Base-by-base conservation (phyloP, 2,113 vertebrate species). In the Alectura lathami region DNA sequence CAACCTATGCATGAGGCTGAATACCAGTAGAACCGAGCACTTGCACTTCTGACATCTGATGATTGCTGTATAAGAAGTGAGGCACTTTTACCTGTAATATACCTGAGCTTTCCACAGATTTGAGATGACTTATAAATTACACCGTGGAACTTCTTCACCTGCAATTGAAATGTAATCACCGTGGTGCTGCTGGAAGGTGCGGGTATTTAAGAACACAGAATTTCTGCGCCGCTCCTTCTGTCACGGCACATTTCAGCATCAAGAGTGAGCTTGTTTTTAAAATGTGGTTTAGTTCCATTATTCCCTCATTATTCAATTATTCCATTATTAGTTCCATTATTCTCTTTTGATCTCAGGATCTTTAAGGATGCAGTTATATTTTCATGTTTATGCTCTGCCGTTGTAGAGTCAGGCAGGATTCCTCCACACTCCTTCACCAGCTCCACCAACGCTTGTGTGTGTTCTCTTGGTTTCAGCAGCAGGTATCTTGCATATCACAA, bases 111-210 rank as follows among this genome's bases (percentile, higher is more conserved):
- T 91, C 82, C 56, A 26, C 59, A 86, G 91, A 94, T 89, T 83
- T 70, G 79, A 89, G 89, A 79, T 95, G 94, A 91, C 94, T 97
- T 94, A 77, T 34, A 88, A 95, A 96, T 95, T 95, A 87, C 86
- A 77, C 59, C 0, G 1, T 69, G 78, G 36, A 87, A 73, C 86
- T 95, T 83, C 84, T 94, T 94, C 93, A 94, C 82, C 89, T 84
- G 84, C 93, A 80, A 91, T 73, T 91, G 89, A 76, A 83, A 73
- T 76, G 78, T 79, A 87, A 85, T 93, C 1, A 1, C 54, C 0
- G 0, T 17, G 53, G 50, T 62, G 78, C 77, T 83, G 78, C 81
- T 85, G 82, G 70, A 47, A 89, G 75, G 67, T 63, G 45, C 1
- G 1, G 78, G 45, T 56, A 5, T 76, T 80, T 59, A 62, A 79